phyloP scores from a whole-genome alignment of 1,140 invertebrate species.

The Drosophila lacertosa region DNA sequence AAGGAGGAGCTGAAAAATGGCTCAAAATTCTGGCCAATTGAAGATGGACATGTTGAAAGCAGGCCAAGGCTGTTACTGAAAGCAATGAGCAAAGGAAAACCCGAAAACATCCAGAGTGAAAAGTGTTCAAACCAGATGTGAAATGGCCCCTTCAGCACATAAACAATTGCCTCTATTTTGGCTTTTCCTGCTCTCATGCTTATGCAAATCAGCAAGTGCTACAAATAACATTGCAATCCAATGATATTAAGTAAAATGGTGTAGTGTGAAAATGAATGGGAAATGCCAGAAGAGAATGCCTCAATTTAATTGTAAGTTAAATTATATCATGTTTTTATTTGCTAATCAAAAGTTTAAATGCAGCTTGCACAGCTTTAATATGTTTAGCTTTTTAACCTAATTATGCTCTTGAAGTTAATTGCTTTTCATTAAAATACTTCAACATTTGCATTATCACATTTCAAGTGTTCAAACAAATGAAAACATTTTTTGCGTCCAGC shows the following conservation, averaged over 20 bases:
- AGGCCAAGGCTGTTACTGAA: conserved; percentile 33
- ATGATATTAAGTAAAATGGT: conserved; percentile 18
- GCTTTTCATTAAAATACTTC: no score
- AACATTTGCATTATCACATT: no score
- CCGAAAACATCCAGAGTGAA: background rate
- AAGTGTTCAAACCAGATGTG: conserved; percentile 13
- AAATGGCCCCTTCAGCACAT: conserved; percentile 16
- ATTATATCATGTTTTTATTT: background rate
- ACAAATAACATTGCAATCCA: conserved; percentile 14
- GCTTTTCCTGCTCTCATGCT: conserved; percentile 7
- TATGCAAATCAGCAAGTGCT: conserved; percentile 6
- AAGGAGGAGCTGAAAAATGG: conserved; percentile 23
- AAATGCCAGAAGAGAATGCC: background rate
- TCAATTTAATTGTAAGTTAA: background rate
- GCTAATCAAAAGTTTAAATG: background rate
- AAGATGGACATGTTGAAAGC: conserved; percentile 47
- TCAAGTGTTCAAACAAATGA: no score
- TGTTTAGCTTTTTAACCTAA: no score
- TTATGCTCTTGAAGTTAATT: no score
- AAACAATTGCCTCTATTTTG: conserved; percentile 13
- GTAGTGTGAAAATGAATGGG: conserved; percentile 9
- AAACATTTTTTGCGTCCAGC: no score
- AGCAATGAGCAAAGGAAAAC: conserved; percentile 5
- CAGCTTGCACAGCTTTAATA: no score
- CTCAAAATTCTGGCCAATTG: conserved; percentile 35